Evolutionary conservation across 2,797 vertebrate genomes (phyloP).

Genomic region (Myotis findleyi): DNA sequence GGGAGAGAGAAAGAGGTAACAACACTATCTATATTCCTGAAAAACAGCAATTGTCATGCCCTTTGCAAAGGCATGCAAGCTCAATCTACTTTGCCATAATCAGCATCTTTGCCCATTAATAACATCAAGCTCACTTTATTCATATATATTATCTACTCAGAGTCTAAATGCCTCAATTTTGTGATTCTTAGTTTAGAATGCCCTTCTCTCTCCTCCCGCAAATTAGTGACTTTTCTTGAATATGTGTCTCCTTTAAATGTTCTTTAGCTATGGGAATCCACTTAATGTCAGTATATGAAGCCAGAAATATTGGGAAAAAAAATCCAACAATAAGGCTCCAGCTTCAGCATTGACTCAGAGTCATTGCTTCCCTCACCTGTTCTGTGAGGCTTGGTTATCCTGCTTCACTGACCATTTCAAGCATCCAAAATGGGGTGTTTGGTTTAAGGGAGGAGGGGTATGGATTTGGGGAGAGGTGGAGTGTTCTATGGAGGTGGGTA

Average conservation of each 20-base stretch:
- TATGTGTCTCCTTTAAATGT: slow-evolving; percentile 5
- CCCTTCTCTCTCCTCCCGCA: not conserved
- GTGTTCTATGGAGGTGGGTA: not conserved
- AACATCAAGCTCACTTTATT: not conserved
- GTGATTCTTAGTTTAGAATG: slow-evolving; percentile 32
- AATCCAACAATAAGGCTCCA: not conserved
- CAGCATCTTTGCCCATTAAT: not conserved
- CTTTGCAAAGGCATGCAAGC: not conserved
- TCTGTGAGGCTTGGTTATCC: not conserved
- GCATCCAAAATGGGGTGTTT: not conserved
- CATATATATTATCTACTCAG: not conserved
- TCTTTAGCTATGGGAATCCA: not conserved
- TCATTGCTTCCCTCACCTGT: not conserved
- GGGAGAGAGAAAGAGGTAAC: not conserved
- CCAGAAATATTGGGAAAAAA: not conserved
- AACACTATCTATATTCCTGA: not conserved
- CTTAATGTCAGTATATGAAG: not conserved
- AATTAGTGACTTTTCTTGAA: slow-evolving; percentile 8
- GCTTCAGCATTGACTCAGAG: not conserved
- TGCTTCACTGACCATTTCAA: not conserved
- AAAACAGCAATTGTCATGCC: not conserved
- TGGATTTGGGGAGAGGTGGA: not conserved
- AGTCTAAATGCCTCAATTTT: not conserved
- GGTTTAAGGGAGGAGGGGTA: not conserved
- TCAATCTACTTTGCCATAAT: not conserved